Percentiles rank a stretch among this genome's conserved stretches.
Conservation (phyloP, 2,113 vertebrate genomes). For the Axis porcinus region DNA sequence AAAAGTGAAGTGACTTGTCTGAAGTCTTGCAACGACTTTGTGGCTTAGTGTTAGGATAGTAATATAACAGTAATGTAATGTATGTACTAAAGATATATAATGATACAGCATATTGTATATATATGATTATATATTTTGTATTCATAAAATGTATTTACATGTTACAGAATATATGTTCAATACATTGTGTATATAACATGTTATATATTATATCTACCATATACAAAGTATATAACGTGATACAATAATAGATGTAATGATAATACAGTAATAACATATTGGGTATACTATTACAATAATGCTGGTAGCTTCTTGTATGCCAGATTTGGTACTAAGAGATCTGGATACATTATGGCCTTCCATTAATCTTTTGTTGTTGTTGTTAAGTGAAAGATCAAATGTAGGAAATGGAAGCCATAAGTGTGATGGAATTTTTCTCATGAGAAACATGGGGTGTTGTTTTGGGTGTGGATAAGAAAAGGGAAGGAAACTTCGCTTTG, state of each 20-base stretch:
- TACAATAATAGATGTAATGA: not conserved
- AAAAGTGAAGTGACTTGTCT: not conserved
- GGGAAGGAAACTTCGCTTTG: constrained; percentile 73
- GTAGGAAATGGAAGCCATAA: constrained; percentile 43
- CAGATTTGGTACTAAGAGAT: not conserved
- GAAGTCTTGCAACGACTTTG: not conserved
- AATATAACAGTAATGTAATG: fast-evolving
- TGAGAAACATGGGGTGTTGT: constrained; percentile 51
- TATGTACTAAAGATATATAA: not conserved
- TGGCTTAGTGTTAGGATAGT: not conserved
- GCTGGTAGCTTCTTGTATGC: not conserved
- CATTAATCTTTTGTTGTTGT: constrained; percentile 18
- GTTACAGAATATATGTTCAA: not conserved
- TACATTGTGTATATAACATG: not conserved
- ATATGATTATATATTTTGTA: not conserved
- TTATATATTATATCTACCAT: not conserved
- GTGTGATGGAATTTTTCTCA: constrained; percentile 70
- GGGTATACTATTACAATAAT: not conserved
- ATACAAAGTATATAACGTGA: not conserved
- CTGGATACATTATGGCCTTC: not conserved
- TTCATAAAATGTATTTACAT: not conserved
- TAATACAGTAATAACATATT: not conserved
- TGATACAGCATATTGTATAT: fast-evolving
- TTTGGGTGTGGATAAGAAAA: constrained; percentile 68
- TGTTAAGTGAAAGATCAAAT: constrained; percentile 31